Conservation (phyloP, 2,888 invertebrate genomes). For the Apocheima hispidaria region DNA sequence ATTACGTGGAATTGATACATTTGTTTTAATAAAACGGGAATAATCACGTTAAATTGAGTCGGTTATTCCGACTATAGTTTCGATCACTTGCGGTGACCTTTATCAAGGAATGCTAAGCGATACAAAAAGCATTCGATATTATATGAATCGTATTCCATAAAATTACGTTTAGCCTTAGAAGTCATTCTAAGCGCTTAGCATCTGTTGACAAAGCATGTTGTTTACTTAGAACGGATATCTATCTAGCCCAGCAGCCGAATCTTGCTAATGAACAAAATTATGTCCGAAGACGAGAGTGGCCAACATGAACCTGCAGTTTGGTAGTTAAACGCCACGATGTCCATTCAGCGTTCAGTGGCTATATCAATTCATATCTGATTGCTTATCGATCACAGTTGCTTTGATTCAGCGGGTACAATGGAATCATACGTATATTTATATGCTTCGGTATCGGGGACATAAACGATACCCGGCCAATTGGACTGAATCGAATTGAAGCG, state of each 20-base stretch:
- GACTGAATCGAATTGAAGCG: conserved; percentile 85
- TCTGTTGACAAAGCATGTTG: too few species aligned
- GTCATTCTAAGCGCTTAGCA: too few species aligned
- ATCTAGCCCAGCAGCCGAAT: not conserved
- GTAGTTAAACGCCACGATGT: conserved; percentile 19
- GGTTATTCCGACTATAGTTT: too few species aligned
- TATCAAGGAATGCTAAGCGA: too few species aligned
- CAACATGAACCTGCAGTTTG: conserved; percentile 20
- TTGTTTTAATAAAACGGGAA: too few species aligned
- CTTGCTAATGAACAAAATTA: not conserved
- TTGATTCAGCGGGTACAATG: conserved; percentile 66
- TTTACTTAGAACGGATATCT: not conserved
- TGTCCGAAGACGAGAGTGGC: not conserved
- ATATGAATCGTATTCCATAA: too few species aligned
- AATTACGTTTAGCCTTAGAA: too few species aligned
- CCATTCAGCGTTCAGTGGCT: conserved; percentile 29
- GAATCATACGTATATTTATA: conserved; percentile 58
- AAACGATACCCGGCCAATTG: conserved; percentile 83
- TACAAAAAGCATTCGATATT: too few species aligned
- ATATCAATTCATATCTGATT: conserved; percentile 51
- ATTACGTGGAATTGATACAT: too few species aligned
- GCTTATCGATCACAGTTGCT: conserved; percentile 65
- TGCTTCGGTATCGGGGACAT: conserved; percentile 74
- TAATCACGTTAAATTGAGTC: too few species aligned
- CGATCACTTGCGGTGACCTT: too few species aligned